Percentiles rank a stretch among this genome's conserved stretches.
phyloP scores from a whole-genome alignment of 2,888 invertebrate genomes.

The Agonopterix alstromeriana region DNA sequence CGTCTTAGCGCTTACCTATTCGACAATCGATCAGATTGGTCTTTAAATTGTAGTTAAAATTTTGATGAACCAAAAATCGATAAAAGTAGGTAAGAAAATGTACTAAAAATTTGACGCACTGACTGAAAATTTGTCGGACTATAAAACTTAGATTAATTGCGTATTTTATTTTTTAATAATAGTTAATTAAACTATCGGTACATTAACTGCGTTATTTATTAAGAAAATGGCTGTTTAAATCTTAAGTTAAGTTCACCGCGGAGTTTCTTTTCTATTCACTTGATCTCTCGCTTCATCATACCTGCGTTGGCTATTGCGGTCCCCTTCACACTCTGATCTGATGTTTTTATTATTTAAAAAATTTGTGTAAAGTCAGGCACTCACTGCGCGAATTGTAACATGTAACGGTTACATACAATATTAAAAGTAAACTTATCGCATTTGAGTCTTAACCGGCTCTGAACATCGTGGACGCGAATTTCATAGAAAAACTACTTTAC shows the following conservation, averaged over 20 bases:
- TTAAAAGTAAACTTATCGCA: neutral
- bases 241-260: conserved; percentile 16
- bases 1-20: no score
- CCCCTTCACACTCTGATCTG: conserved; percentile 5
- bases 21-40: no score
- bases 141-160: neutral
- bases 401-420: no score
- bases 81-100: no score
- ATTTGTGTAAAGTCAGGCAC: neutral
- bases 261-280: conserved; percentile 9
- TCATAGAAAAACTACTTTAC: no score
- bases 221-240: conserved; percentile 27
- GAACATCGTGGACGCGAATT: no score
- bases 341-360: conserved; percentile 1
- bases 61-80: no score
- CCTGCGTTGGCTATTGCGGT: neutral
- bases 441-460: neutral
- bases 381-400: neutral
- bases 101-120: neutral
- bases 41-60: no score
- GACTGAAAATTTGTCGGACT: neutral
- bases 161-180: conserved; percentile 1
- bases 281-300: conserved; percentile 19
- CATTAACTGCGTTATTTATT: conserved; percentile 18
- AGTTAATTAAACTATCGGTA: conserved; percentile 8